Base-by-base conservation (phyloP, 2,113 vertebrate genomes). In the Potamarius usumacintae region DNA sequence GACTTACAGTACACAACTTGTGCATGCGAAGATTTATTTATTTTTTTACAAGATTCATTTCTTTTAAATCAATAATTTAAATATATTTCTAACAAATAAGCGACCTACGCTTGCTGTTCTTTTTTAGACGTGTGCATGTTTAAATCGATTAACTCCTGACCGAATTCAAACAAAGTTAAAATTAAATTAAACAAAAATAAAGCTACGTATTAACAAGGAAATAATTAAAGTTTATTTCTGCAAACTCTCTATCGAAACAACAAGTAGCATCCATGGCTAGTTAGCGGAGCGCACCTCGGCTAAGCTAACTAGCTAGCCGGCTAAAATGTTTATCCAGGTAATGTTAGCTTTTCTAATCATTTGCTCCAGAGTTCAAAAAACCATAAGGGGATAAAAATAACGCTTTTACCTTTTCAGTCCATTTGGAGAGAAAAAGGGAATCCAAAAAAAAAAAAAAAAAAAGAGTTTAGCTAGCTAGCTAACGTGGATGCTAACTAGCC, bases 401-500 rank as follows among this genome's bases (percentile, higher is more conserved):
- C 62, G 18, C 60, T 14, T 62, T 85, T 76, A 85, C 84, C 84
- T 76, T 17, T n/a, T 74, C 84, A 22, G 48, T 74, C 84, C 84
- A 85, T 85, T 76, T 71, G 65, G 4, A 8, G 20, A 2, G 12
- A 20, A 7, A 7, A n/a, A 58, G 10, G 10, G n/a, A 76, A 60
- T 48, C 15, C n/a, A 6, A 52, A 58, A 20, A 34, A 34, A 34
- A 34, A 34, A 34, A 34, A 2, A 34, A 1, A 34, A 1, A 42
- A 71, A 71, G 57, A 27, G 4, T 53, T 52, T 10, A n/a, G 71
- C 50, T 62, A 85, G 71, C 71, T 42, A n/a, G 84, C 71, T 85
- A 76, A 48, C 55, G 84, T 60, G 34, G 12, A n/a, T 48, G 84
- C 84, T 85, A 85, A 85, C 84, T 60, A 58, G 84, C 84, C 72